Conservation (phyloP, 2,113 vertebrate species). For the Lynx canadensis region DNA sequence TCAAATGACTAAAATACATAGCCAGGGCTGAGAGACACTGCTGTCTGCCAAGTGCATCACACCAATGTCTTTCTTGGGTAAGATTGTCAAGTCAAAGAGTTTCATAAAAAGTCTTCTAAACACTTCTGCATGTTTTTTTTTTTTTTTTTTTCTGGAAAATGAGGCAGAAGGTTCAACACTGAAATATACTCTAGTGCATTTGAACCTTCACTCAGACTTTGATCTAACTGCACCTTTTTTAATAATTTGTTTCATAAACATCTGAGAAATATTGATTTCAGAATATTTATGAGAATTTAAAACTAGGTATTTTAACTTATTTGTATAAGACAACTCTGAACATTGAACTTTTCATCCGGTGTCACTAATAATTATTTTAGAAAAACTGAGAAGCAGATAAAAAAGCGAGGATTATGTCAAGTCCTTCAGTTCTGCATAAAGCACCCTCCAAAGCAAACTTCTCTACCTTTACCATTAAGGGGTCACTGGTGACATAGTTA, state of each 20-base stretch:
- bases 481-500: not conserved
- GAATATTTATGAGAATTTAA: not conserved
- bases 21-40: not conserved
- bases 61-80: not conserved
- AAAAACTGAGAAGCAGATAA: not conserved
- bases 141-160: not conserved
- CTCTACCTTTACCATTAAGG: not conserved
- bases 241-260: slow-evolving; percentile 36
- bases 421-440: not conserved
- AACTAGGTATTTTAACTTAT: not conserved
- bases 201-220: slow-evolving; percentile 20
- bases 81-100: not conserved
- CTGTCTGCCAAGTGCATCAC: not conserved
- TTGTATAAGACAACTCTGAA: not conserved
- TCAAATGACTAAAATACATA: not conserved
- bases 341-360: not conserved
- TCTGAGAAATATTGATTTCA: slow-evolving; percentile 26
- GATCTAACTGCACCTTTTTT: not conserved
- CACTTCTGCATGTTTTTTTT: not conserved
- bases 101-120: not conserved
- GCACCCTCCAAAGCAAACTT: not conserved
- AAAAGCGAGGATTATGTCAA: not conserved
- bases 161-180: not conserved
- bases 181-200: not conserved
- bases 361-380: not conserved